Conservation (phyloP, 2,113 vertebrate species). For the Mungos mungo region DNA sequence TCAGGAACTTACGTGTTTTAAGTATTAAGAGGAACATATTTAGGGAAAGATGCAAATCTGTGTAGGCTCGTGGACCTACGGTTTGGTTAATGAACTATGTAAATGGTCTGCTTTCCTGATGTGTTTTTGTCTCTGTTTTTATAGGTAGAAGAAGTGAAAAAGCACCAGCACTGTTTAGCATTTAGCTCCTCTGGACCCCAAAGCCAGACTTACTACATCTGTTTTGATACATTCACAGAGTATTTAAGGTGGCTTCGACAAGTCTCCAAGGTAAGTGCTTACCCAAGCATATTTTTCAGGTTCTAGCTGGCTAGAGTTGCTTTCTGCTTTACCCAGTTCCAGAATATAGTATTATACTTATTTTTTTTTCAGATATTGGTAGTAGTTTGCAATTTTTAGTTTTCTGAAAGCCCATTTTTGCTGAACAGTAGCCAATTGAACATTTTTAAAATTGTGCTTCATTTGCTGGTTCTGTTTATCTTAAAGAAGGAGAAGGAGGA, state of each 20-base stretch:
- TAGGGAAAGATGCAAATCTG: neutral
- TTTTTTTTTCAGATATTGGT: neutral
- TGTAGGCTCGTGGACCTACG: neutral
- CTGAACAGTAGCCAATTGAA: neutral
- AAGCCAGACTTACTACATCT: slow-evolving; percentile 98
- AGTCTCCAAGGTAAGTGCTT: slow-evolving; percentile 92
- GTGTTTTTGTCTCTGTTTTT: neutral
- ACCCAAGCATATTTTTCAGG: neutral
- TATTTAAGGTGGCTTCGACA: slow-evolving; percentile 97
- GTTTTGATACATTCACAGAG: slow-evolving; percentile 97
- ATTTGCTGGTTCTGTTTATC: slow-evolving; percentile 14
- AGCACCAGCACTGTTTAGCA: slow-evolving; percentile 97
- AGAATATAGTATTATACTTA: neutral
- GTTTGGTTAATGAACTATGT: neutral
- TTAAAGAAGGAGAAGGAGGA: neutral
- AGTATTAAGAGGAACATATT: neutral
- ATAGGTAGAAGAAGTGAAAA: slow-evolving; percentile 98
- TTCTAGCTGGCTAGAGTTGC: neutral
- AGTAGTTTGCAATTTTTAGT: neutral
- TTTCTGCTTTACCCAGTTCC: neutral
- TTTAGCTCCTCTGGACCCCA: slow-evolving; percentile 99
- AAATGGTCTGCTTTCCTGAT: slow-evolving; percentile 5
- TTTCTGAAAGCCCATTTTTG: slow-evolving; percentile 1
- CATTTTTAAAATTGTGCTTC: neutral
- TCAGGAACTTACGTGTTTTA: neutral